These are phyloP conservation scores for Formica exsecta DNA, from an alignment of 1,140 invertebrate species.

Conservation along the genomic window DNA sequence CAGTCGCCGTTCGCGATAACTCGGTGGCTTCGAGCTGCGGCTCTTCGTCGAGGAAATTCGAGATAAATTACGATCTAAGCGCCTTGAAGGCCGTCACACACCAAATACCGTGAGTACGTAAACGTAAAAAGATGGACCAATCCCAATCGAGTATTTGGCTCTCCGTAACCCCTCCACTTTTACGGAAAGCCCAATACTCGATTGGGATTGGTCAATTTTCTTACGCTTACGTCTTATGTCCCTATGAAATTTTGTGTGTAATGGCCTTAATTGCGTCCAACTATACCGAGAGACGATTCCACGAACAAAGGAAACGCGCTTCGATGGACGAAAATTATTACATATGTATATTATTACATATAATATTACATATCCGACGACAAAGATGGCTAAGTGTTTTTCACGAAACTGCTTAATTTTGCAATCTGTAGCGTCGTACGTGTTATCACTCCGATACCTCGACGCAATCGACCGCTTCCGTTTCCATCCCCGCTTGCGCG, in stretches of 20 bases:
- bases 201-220: too few relatives aligned
- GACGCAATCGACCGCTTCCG: conserved; percentile 38
- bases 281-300: not conserved
- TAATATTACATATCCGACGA: conserved; percentile 18
- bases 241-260: too few relatives aligned
- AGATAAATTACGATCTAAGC: conserved; percentile 13
- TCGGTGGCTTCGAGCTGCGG: not conserved
- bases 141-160: too few relatives aligned
- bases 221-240: too few relatives aligned
- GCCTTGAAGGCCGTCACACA: not conserved
- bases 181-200: too few relatives aligned
- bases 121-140: too few relatives aligned
- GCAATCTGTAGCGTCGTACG: not conserved
- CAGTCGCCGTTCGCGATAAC: not conserved
- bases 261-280: not conserved
- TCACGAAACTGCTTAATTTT: conserved; percentile 25
- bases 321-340: not conserved
- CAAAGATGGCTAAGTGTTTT: not conserved
- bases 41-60: not conserved
- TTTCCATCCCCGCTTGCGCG: not conserved
- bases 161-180: too few relatives aligned
- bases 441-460: conserved; percentile 26
- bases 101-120: too few relatives aligned
- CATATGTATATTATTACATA: not conserved
- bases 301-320: conserved; percentile 22